Evolutionary conservation across 1,140 invertebrate species (phyloP).

Genomic region (Cyphomyrmex costatus): DNA sequence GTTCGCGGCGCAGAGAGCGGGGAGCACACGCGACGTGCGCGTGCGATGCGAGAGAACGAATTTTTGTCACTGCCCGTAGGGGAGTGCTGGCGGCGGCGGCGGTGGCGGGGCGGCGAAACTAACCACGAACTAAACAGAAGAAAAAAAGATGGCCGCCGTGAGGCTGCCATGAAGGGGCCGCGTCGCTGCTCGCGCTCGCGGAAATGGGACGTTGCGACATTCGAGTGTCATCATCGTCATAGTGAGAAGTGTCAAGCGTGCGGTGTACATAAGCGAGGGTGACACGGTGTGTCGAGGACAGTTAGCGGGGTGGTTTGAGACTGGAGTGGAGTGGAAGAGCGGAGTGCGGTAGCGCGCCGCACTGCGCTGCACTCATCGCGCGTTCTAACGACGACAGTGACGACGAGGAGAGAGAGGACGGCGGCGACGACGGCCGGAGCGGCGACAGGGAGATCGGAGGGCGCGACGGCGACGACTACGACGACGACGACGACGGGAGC

Average conservation of each 20-base stretch:
- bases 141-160: constrained; percentile 78
- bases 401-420: not conserved
- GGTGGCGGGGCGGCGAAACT: constrained; percentile 34
- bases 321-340: constrained; percentile 29
- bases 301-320: not conserved
- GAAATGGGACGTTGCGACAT: constrained; percentile 79
- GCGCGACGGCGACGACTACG: not conserved
- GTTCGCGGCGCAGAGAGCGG: not conserved
- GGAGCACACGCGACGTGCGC: not conserved
- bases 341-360: constrained; percentile 5
- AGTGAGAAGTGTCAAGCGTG: constrained; percentile 72
- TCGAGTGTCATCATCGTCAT: constrained; percentile 73
- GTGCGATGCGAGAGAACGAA: constrained; percentile 27
- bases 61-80: constrained; percentile 47
- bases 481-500: not conserved
- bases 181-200: constrained; percentile 74
- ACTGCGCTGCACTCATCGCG: constrained; percentile 25
- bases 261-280: constrained; percentile 54
- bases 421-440: not conserved
- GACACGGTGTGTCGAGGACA: constrained; percentile 14
- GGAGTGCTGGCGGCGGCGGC: constrained; percentile 43
- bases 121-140: constrained; percentile 44
- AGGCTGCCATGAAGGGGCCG: constrained; percentile 76
- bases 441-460: no score
- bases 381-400: constrained; percentile 24